Evolutionary conservation across 2,797 vertebrate genomes (phyloP).

Genomic region (Stomatorhinus walkeri): DNA sequence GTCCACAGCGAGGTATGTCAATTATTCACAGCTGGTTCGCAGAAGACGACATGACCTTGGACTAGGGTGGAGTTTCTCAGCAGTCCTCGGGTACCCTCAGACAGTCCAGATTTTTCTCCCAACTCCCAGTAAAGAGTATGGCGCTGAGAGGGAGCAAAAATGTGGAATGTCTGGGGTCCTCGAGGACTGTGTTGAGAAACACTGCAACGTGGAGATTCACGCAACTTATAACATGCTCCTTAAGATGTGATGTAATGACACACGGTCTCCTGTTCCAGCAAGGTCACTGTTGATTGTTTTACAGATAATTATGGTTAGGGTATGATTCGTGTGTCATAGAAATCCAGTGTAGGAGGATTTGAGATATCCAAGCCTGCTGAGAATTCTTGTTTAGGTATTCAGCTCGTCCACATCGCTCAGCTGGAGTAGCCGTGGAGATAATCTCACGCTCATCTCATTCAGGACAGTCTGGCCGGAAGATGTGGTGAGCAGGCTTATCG

Average conservation of each 20-base stretch:
- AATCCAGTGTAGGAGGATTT: neutral
- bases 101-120: neutral
- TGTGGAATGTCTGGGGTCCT: neutral
- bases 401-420: neutral
- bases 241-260: neutral
- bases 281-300: neutral
- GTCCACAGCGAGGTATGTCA: neutral
- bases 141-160: neutral
- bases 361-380: neutral
- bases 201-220: neutral
- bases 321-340: neutral
- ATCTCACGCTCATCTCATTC: neutral
- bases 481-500: neutral
- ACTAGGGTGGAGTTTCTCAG: neutral
- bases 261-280: neutral
- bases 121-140: neutral
- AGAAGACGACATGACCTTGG: neutral
- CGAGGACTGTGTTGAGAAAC: neutral
- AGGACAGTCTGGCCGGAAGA: neutral
- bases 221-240: neutral
- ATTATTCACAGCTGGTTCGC: neutral
- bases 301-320: neutral
- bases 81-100: neutral
- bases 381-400: neutral
- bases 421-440: neutral